Evolutionary conservation across 2,888 invertebrate species (phyloP), one percentile per base, ranked within the genome.

Genomic region (Rhopalosiphum nymphaeae): DNA sequence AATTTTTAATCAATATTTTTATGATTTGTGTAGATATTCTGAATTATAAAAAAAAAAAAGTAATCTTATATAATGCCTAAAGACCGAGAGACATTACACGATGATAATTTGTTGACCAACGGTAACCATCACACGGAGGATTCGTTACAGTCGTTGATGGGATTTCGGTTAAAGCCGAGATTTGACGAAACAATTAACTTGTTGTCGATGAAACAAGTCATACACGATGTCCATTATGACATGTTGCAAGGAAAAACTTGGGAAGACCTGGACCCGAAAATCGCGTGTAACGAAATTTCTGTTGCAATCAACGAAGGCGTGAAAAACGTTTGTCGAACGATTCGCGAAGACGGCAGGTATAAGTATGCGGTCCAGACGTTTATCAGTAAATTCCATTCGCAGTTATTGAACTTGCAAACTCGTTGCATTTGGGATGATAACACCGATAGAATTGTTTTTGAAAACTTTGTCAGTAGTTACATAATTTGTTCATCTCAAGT

Each of bases 371-470:
- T 89, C 1, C 78, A 93, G 3, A 93, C 92, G 13, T 53, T 53
- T 25, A 7, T 93, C 25, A 44, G 42, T 21, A 25, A 88, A 42
- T 42, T 57, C 5, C 21, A 56, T 53, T 89, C n/a, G 42, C 78
- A 89, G 25, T 53, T 13, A 11, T 44, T 78, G 42, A 53, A 11
- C 25, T 25, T 89, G 21, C n/a, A 26, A 16, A 78, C 67, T 25
- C 78, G 78, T 56, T 93, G 92, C 21, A 29, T 93, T 53, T 93
- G 92, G 92, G 89, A 93, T 13, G 25, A 0, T 53, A 21, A 78
- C 10, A 93, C 92, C 16, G 92, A 93, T 25, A 26, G 53, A 42
- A 36, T 88, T 11, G 88, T 53, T 53, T 42, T 29, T 25, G 67
- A 89, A 29, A 93, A 42, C n/a, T 89, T 89, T 21, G 2, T 67